Conservation (phyloP, 2,888 invertebrate species). For the Acronicta aceris region DNA sequence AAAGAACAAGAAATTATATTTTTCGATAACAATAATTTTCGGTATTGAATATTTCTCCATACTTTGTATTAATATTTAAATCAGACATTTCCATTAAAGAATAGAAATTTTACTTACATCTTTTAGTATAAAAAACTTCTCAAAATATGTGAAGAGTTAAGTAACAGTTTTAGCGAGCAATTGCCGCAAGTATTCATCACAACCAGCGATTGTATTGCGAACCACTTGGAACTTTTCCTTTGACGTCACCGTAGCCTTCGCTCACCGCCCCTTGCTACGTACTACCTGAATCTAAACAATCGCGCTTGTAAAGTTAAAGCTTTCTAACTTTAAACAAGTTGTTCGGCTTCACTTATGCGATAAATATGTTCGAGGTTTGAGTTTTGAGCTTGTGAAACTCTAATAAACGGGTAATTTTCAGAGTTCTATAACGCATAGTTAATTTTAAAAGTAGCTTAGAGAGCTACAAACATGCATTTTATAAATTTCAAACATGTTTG, state of each 20-base stretch:
- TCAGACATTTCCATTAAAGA: no score
- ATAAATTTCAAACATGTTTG: no score
- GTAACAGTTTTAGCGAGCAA: constrained; percentile 50
- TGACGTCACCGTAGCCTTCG: constrained; percentile 62
- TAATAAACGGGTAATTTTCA: constrained; percentile 30
- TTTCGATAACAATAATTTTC: no score
- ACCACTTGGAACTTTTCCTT: constrained; percentile 80
- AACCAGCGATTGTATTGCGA: constrained; percentile 73
- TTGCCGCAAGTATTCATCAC: constrained; percentile 63
- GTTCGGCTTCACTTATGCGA: constrained; percentile 61
- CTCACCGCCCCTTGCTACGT: constrained; percentile 20
- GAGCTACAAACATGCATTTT: no score
- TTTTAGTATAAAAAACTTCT: background rate
- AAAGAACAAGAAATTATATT: no score
- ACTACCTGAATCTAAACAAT: constrained; percentile 73
- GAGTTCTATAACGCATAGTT: no score
- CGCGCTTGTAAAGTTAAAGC: constrained; percentile 66
- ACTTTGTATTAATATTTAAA: no score
- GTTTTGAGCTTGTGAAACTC: constrained; percentile 31
- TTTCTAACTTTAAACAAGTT: constrained; percentile 63
- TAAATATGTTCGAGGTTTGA: constrained; percentile 42
- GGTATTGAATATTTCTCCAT: no score
- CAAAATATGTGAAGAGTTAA: constrained; percentile 38
- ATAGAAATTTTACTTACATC: no score
- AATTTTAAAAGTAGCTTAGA: no score